Percentiles rank a stretch among this genome's conserved stretches.
These are phyloP conservation scores for Leucoptera coffeella DNA, from an alignment of 2,888 invertebrate species.

Conservation along the genomic window DNA sequence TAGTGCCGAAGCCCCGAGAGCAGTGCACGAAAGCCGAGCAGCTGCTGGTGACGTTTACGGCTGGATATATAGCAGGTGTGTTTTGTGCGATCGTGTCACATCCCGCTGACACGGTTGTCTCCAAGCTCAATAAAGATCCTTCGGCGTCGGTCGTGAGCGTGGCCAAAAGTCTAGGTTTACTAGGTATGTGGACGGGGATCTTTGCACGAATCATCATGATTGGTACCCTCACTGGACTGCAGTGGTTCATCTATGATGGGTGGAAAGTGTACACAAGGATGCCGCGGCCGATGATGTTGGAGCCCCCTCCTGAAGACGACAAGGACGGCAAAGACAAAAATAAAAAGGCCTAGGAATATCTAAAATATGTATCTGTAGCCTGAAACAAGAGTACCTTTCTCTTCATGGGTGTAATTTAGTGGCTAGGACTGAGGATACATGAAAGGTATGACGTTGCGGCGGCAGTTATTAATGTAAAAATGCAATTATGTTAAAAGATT, in stretches of 20 bases:
- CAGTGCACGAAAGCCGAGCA: slow-evolving; percentile 77
- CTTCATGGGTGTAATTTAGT: too few species aligned
- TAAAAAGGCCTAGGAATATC: slow-evolving; percentile 8
- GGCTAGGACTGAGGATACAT: too few species aligned
- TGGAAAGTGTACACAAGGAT: slow-evolving; percentile 74
- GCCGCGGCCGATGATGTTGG: slow-evolving; percentile 78
- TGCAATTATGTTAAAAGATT: too few species aligned
- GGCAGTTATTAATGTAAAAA: too few species aligned
- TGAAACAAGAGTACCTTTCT: too few species aligned
- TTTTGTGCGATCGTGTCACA: slow-evolving; percentile 89
- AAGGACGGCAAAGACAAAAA: slow-evolving; percentile 35
- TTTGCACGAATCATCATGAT: slow-evolving; percentile 87
- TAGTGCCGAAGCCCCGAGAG: slow-evolving; percentile 76
- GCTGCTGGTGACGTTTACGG: slow-evolving; percentile 77
- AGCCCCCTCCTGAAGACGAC: slow-evolving; percentile 68
- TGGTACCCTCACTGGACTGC: slow-evolving; percentile 85
- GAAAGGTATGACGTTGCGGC: too few species aligned
- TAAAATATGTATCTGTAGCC: too few species aligned
- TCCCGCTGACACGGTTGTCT: slow-evolving; percentile 85
- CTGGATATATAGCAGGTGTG: slow-evolving; percentile 90
- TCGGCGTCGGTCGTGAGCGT: slow-evolving; percentile 44
- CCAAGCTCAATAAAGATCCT: slow-evolving; percentile 81
- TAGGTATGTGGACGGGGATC: slow-evolving; percentile 79
- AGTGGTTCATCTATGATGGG: slow-evolving; percentile 92
- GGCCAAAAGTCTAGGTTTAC: slow-evolving; percentile 27